phyloP scores from a whole-genome alignment of 2,888 invertebrate genomes.

The Hedychridium roseum region DNA sequence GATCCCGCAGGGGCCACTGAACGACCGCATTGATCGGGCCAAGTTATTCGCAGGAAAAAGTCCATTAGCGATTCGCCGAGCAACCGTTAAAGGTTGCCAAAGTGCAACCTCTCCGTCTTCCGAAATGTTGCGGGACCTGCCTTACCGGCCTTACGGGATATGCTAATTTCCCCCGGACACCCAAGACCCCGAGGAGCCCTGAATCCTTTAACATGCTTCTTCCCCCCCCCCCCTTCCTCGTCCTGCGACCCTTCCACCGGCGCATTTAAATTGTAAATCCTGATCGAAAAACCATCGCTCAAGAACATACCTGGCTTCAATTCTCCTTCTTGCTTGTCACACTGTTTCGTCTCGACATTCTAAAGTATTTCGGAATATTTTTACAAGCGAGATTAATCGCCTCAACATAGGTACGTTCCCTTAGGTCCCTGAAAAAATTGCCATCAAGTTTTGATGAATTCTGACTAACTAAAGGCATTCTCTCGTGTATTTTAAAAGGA shows the following conservation, averaged over 20 bases:
- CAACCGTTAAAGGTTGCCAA: conserved; percentile 55
- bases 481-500: no score
- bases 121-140: conserved; percentile 53
- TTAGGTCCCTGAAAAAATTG: no score
- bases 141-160: conserved; percentile 60
- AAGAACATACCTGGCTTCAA: conserved; percentile 26
- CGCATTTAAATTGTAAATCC: conserved; percentile 54
- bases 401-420: no score
- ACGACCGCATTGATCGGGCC: no score
- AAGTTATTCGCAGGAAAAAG: conserved; percentile 30
- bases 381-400: no score
- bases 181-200: conserved; percentile 29
- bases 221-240: neutral
- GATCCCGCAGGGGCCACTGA: no score
- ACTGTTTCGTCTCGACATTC: no score
- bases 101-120: conserved; percentile 34
- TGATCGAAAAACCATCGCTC: conserved; percentile 35
- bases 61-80: conserved; percentile 52
- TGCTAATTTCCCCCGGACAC: conserved; percentile 47
- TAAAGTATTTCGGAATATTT: no score
- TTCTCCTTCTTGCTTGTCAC: no score
- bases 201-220: conserved; percentile 23
- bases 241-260: conserved; percentile 8
- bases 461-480: no score
- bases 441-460: no score